Percentiles rank a stretch among this genome's conserved stretches.
Conservation (phyloP, 2,888 invertebrate genomes). For the Amphipoea lucens region DNA sequence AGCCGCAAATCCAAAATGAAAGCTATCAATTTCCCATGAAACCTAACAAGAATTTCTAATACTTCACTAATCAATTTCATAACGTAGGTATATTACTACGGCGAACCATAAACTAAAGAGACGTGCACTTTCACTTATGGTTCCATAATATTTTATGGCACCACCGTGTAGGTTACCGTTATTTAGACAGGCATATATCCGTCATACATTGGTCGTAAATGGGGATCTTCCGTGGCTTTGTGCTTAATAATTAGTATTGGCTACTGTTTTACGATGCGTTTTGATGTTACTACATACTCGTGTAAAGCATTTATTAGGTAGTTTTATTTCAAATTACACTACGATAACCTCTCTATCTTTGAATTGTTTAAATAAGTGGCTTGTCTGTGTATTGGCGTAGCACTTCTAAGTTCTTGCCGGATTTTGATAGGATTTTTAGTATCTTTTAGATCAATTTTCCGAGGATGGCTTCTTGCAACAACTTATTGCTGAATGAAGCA, state of each 20-base stretch:
- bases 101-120: constrained; percentile 38
- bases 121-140: constrained; percentile 62
- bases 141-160: constrained; percentile 50
- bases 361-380: not conserved
- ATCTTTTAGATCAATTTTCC: not conserved
- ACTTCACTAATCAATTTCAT: constrained; percentile 62
- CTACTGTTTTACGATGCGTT: constrained; percentile 18
- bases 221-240: constrained; percentile 8
- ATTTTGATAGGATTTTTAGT: not conserved
- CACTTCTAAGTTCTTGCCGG: not conserved
- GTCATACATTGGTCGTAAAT: constrained; percentile 34
- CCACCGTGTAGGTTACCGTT: constrained; percentile 26
- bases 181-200: constrained; percentile 37
- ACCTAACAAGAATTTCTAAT: constrained; percentile 47
- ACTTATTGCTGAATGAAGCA: not conserved
- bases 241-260: constrained; percentile 9
- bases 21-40: constrained; percentile 55
- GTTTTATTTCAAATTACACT: not conserved
- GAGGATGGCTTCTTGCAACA: not conserved
- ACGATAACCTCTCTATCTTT: not conserved
- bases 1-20: constrained; percentile 33
- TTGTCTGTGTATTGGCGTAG: not conserved
- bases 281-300: not conserved
- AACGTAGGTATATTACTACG: constrained; percentile 49
- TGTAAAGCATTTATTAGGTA: not conserved